These are phyloP conservation scores for Myodes glareolus DNA, from an alignment of 2,113 vertebrate species.

Conservation along the genomic window DNA sequence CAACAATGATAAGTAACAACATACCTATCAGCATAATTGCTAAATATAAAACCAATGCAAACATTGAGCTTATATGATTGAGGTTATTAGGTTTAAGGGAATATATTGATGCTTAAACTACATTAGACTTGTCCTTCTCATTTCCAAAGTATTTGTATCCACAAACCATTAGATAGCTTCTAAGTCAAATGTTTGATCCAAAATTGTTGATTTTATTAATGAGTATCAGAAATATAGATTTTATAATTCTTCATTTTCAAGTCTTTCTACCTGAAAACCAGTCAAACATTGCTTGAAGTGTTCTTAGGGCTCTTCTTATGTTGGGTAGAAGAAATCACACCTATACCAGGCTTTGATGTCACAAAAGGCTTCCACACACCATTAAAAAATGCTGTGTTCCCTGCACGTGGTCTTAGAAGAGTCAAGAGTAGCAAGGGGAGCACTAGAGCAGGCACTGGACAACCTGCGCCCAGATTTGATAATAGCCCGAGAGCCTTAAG, in stretches of 20 bases:
- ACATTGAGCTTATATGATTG: neutral
- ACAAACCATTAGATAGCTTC: neutral
- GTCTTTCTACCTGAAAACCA: neutral
- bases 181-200: neutral
- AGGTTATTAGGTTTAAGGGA: neutral
- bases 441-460: neutral
- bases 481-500: neutral
- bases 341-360: neutral
- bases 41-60: neutral
- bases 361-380: neutral
- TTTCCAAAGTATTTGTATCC: conserved; percentile 21
- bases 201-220: conserved; percentile 28
- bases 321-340: neutral
- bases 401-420: neutral
- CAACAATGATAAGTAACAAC: neutral
- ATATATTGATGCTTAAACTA: neutral
- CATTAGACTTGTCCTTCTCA: neutral
- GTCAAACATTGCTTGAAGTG: neutral
- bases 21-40: neutral
- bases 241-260: neutral
- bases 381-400: neutral
- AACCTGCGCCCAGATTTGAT: neutral
- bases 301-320: neutral
- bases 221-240: neutral
- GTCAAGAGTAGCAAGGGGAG: neutral